Evolutionary conservation across 2,797 vertebrate species (phyloP).

Genomic region (Hafferia zeledoni): DNA sequence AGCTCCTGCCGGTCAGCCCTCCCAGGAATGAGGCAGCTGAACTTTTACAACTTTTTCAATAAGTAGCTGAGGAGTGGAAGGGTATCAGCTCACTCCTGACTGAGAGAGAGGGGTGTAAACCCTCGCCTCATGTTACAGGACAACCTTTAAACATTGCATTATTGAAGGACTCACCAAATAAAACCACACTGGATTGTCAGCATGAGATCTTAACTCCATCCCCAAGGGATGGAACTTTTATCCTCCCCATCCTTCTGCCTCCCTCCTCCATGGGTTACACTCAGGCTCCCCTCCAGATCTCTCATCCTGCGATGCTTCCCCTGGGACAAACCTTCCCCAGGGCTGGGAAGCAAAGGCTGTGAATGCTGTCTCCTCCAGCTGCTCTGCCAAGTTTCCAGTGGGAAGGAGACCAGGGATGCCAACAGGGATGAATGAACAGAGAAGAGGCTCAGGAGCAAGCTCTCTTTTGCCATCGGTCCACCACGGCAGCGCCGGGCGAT

Average conservation of each 20-base stretch:
- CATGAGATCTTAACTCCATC: neutral
- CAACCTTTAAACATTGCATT: neutral
- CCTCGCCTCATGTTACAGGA: neutral
- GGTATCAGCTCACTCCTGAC: neutral
- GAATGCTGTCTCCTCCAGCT: neutral
- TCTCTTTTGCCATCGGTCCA: neutral
- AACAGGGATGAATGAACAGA: neutral
- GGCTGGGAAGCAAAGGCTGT: neutral
- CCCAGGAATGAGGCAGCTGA: neutral
- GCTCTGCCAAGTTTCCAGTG: neutral
- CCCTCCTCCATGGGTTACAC: fast-evolving
- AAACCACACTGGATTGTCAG: neutral
- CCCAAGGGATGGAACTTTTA: neutral
- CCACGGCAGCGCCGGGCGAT: fast-evolving
- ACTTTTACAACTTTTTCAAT: neutral
- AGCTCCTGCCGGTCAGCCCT: neutral
- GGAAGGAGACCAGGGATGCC: neutral
- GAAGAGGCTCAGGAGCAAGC: neutral
- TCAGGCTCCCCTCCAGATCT: neutral
- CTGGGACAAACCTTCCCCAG: neutral
- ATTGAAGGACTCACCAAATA: neutral
- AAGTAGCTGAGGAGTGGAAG: neutral
- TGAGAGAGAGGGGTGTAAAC: neutral
- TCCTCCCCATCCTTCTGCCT: neutral
- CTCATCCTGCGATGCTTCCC: fast-evolving